These are phyloP conservation scores for Pseudolaguvia tuberculata DNA, from an alignment of 2,113 vertebrate genomes.

Conservation along the genomic window DNA sequence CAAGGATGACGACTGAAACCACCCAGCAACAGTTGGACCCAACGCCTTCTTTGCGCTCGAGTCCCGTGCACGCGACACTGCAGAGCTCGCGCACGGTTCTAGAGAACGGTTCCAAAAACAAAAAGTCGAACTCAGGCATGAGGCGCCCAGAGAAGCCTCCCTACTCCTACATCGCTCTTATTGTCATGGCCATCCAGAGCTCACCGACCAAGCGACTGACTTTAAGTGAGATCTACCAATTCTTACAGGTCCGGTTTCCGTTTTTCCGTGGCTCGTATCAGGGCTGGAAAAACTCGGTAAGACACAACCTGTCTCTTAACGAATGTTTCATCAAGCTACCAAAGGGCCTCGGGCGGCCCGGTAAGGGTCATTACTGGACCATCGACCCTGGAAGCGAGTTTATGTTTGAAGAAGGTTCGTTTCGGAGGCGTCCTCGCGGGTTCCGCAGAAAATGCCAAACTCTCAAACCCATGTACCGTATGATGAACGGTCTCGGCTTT, in stretches of 20 bases:
- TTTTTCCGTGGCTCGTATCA: constrained; percentile 93
- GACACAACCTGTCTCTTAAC: constrained; percentile 86
- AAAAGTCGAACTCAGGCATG: constrained; percentile 82
- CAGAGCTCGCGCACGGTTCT: constrained; percentile 74
- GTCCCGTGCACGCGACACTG: constrained; percentile 66
- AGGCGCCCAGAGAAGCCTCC: constrained; percentile 91
- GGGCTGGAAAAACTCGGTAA: constrained; percentile 95
- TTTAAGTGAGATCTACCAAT: constrained; percentile 94
- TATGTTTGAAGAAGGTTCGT: constrained; percentile 97
- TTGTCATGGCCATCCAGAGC: constrained; percentile 96
- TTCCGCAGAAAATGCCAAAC: constrained; percentile 93
- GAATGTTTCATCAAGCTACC: constrained; percentile 90
- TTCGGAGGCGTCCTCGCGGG: constrained; percentile 88
- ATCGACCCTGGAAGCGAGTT: constrained; percentile 94
- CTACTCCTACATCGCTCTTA: constrained; percentile 93
- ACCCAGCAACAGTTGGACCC: constrained; percentile 72
- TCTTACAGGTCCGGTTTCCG: constrained; percentile 87
- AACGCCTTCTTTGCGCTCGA: constrained; percentile 68
- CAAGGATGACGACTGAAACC: constrained; percentile 80
- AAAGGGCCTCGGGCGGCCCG: constrained; percentile 87
- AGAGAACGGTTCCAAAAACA: constrained; percentile 71
- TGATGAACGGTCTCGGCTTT: constrained; percentile 88
- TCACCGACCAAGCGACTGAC: constrained; percentile 88
- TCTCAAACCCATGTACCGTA: constrained; percentile 86
- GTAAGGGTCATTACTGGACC: constrained; percentile 96